Conservation (phyloP, 2,888 invertebrate species). For the Calephelis perditalis region DNA sequence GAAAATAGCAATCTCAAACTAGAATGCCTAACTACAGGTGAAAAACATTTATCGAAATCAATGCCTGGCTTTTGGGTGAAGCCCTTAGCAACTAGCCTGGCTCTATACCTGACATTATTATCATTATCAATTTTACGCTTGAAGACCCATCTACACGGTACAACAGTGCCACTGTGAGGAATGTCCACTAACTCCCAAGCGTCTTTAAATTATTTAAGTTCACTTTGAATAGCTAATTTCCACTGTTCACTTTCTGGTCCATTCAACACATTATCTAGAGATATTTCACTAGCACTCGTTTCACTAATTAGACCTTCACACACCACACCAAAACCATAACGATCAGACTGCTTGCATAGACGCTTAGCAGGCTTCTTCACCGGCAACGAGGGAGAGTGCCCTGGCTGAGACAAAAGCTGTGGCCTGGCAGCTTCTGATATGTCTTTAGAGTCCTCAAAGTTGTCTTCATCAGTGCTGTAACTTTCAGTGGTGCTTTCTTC, state of each 20-base stretch:
- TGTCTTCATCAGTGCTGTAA: too few relatives aligned
- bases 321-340: neutral
- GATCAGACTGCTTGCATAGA: neutral
- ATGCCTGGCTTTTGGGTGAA: conserved; percentile 18
- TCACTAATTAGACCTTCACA: neutral
- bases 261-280: conserved; percentile 3
- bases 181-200: too few relatives aligned
- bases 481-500: neutral
- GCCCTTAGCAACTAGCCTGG: neutral
- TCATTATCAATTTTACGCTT: conserved; percentile 17
- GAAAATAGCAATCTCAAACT: conserved; percentile 22
- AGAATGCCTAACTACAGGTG: conserved; percentile 22
- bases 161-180: too few relatives aligned
- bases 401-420: conserved; percentile 2
- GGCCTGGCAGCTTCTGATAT: neutral
- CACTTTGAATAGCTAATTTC: too few relatives aligned
- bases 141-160: too few relatives aligned
- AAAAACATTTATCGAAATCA: conserved; percentile 21
- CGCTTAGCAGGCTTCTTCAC: neutral
- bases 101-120: conserved; percentile 19
- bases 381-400: neutral
- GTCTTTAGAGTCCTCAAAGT: too few relatives aligned
- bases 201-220: too few relatives aligned
- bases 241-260: conserved; percentile 14
- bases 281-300: conserved; percentile 1